phyloP scores from a whole-genome alignment of 2,888 invertebrate genomes.

The Eupithecia pulchellata region DNA sequence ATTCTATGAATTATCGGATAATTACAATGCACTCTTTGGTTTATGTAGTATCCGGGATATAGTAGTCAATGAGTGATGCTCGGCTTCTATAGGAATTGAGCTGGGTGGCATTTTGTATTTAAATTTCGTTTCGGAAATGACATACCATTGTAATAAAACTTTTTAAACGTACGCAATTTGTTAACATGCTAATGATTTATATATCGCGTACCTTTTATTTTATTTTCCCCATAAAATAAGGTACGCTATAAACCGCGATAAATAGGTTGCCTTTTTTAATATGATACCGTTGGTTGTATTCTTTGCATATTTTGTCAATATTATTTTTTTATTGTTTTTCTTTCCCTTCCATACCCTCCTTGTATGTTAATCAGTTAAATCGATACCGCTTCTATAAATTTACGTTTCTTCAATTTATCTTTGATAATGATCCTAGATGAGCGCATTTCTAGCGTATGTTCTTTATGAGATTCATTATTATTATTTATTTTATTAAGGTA shows the following conservation, averaged over 20 bases:
- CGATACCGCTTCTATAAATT: background rate
- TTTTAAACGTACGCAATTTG: too few relatives aligned
- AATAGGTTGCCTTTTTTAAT: background rate
- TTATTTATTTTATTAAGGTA: too few relatives aligned
- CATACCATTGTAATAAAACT: too few relatives aligned
- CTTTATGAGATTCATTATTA: background rate
- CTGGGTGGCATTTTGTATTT: too few relatives aligned
- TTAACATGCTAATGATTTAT: too few relatives aligned
- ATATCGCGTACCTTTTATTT: too few relatives aligned
- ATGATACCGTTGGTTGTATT: background rate
- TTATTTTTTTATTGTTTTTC: background rate
- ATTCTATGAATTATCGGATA: constrained; percentile 9
- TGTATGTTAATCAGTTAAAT: background rate
- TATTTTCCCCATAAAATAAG: too few relatives aligned
- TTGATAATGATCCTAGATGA: background rate
- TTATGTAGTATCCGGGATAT: constrained; percentile 1
- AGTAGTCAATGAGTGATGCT: background rate
- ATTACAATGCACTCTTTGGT: background rate
- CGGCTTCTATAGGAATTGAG: background rate
- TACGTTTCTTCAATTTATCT: background rate
- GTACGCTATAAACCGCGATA: too few relatives aligned
- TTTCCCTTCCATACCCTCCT: background rate
- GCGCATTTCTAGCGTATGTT: background rate
- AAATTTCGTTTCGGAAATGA: too few relatives aligned
- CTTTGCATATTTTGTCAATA: background rate